Evolutionary conservation across 2,797 vertebrate species (phyloP).

Genomic region (Chloroceryle amazona): DNA sequence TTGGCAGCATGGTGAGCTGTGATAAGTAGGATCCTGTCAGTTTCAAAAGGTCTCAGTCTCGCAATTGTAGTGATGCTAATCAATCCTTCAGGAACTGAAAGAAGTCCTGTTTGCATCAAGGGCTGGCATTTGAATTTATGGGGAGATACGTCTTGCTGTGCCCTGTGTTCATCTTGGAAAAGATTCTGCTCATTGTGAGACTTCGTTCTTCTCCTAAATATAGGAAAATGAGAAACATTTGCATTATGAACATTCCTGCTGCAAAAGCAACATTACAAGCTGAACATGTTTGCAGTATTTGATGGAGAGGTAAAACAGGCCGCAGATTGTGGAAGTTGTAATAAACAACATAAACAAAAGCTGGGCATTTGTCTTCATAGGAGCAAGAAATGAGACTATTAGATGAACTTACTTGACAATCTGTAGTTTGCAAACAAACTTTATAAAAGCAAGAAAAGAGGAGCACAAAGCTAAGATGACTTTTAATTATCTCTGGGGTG

Average conservation of each 20-base stretch:
- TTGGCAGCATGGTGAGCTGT: neutral
- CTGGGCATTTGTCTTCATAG: neutral
- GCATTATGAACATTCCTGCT: neutral
- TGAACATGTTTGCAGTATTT: neutral
- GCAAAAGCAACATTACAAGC: neutral
- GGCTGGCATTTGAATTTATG: neutral
- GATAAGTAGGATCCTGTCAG: neutral
- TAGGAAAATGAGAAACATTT: neutral
- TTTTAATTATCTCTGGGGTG: fast-evolving
- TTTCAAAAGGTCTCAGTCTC: neutral
- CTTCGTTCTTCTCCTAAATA: neutral
- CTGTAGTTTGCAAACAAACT: neutral
- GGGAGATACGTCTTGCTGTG: neutral
- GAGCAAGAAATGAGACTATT: neutral
- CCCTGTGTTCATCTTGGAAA: neutral
- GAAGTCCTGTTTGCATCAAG: neutral
- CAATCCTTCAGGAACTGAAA: neutral
- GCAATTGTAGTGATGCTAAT: neutral
- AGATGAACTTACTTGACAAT: neutral
- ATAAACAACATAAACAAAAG: neutral
- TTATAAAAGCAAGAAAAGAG: neutral
- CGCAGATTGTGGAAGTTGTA: neutral
- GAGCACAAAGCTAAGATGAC: neutral
- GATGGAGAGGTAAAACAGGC: neutral
- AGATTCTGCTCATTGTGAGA: neutral